A percentile compares a stretch with the other conserved stretches of the same genome.
phyloP scores from a whole-genome alignment of 2,888 invertebrate genomes.

The Nomada fabriciana region DNA sequence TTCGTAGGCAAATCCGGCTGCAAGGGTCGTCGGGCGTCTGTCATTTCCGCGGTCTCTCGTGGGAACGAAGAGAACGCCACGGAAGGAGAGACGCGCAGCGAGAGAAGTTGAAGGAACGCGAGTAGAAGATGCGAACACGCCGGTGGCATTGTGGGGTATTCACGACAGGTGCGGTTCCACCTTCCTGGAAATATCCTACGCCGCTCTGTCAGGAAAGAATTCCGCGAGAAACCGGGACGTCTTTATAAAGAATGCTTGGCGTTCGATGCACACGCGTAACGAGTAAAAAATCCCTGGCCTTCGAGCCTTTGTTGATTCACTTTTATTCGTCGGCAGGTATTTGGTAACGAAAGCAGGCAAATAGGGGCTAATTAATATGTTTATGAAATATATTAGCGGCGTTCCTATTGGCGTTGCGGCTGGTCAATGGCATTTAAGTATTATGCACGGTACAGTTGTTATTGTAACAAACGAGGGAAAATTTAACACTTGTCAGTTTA shows the following conservation, averaged over 20 bases:
- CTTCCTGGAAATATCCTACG: constrained; percentile 76
- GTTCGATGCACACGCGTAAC: constrained; percentile 28
- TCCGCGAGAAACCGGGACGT: constrained; percentile 57
- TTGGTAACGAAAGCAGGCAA: neutral
- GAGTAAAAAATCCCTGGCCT: constrained; percentile 30
- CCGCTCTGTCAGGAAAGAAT: constrained; percentile 55
- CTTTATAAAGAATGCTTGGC: constrained; percentile 55
- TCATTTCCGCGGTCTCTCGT: constrained; percentile 60
- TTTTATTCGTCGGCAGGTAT: neutral
- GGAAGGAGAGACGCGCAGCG: constrained; percentile 10
- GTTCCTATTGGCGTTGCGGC: too few species aligned
- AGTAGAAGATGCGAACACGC: constrained; percentile 41
- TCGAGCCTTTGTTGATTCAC: constrained; percentile 24
- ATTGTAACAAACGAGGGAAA: too few species aligned
- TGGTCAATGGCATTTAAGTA: too few species aligned
- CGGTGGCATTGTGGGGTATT: constrained; percentile 33
- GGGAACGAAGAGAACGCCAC: constrained; percentile 46
- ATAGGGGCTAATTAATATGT: too few species aligned
- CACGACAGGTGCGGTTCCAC: constrained; percentile 65
- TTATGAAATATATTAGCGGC: too few species aligned
- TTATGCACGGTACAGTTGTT: too few species aligned
- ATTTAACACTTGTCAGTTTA: too few species aligned
- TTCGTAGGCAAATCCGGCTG: constrained; percentile 62
- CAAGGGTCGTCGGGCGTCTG: constrained; percentile 18
- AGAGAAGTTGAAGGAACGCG: constrained; percentile 38